These are phyloP conservation scores for Girardia tigrina DNA, from an alignment of 2,888 invertebrate species.

Conservation along the genomic window DNA sequence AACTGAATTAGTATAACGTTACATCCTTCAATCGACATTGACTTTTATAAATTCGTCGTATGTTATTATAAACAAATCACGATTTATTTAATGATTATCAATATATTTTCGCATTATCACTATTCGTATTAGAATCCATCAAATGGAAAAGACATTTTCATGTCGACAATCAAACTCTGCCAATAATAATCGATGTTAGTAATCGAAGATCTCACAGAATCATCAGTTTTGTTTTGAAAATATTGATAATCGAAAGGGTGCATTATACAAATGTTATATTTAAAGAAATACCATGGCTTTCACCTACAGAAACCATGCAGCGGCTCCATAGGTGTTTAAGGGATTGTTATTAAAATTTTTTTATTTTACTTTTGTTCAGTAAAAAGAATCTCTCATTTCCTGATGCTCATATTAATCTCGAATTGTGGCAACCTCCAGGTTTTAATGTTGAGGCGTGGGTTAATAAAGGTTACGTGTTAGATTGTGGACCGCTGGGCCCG, in stretches of 20 bases:
- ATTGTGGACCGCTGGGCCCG: conserved; percentile 35
- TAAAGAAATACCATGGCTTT: conserved; percentile 6
- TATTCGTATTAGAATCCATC: background rate
- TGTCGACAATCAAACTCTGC: background rate
- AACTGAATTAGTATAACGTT: too few species aligned
- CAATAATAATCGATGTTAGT: background rate
- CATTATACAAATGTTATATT: background rate
- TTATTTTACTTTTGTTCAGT: too few species aligned
- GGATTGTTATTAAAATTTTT: background rate
- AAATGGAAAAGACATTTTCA: background rate
- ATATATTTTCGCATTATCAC: too few species aligned
- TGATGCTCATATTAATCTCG: conserved; percentile 31
- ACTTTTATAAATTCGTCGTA: too few species aligned
- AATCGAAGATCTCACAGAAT: background rate
- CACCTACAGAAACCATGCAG: background rate
- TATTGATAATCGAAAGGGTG: background rate
- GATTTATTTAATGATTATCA: too few species aligned
- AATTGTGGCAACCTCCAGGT: conserved; percentile 33
- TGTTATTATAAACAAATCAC: too few species aligned
- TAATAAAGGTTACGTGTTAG: conserved; percentile 21
- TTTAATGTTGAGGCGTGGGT: conserved; percentile 27
- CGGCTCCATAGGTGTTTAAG: background rate
- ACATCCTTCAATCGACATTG: too few species aligned
- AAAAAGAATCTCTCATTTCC: background rate
- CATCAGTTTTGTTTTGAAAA: background rate